These are phyloP conservation scores for Troglohyphantes excavatus DNA, from an alignment of 2,888 invertebrate species.

Conservation along the genomic window DNA sequence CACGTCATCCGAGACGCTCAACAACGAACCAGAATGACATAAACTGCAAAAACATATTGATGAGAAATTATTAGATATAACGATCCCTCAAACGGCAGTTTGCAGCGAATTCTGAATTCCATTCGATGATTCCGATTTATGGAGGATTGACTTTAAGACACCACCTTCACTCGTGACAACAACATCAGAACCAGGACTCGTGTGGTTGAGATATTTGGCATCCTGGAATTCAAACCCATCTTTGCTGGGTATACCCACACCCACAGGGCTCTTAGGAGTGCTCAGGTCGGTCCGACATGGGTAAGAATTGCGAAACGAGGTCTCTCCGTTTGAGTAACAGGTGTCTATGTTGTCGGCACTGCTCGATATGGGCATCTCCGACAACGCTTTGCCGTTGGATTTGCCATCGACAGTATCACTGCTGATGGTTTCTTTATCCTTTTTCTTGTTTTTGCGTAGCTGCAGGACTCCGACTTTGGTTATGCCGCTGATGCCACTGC, in stretches of 20 bases:
- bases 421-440: constrained; percentile 64
- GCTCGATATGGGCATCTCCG: neutral
- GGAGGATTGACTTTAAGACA: constrained; percentile 59
- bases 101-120: constrained; percentile 72
- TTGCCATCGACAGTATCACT: constrained; percentile 25
- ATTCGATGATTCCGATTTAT: constrained; percentile 69
- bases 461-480: constrained; percentile 72
- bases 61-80: neutral
- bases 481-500: constrained; percentile 31
- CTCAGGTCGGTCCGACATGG: constrained; percentile 65
- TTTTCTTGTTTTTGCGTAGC: constrained; percentile 65
- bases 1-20: no score
- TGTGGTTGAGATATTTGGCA: constrained; percentile 67
- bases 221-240: constrained; percentile 56
- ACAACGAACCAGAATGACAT: no score
- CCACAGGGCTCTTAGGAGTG: constrained; percentile 59
- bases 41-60: neutral
- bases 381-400: constrained; percentile 39
- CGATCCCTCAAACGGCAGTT: constrained; percentile 60
- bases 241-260: constrained; percentile 53
- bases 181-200: constrained; percentile 58
- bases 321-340: constrained; percentile 26
- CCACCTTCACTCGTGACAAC: constrained; percentile 67
- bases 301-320: constrained; percentile 56
- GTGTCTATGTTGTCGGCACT: constrained; percentile 25